Conservation (phyloP, 35 echinoderm and acorn worm species). For the Amphiura filiformis region DNA sequence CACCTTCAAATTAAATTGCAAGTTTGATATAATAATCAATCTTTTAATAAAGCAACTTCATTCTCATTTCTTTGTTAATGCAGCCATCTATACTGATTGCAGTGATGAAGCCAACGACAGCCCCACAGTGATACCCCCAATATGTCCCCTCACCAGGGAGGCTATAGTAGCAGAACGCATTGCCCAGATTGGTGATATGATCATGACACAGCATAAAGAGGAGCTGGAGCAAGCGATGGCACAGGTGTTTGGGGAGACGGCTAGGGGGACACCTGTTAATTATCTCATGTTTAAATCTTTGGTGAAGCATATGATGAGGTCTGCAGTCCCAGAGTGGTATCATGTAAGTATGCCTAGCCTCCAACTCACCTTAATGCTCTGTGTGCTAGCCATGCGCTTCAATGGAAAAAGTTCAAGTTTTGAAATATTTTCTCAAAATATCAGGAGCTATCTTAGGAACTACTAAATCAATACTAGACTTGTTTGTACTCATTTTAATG, state of each 20-base stretch:
- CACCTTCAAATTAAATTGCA: too few relatives aligned
- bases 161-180: slow-evolving; percentile 83
- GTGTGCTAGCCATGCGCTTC: too few relatives aligned
- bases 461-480: too few relatives aligned
- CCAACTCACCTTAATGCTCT: too few relatives aligned
- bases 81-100: too few relatives aligned
- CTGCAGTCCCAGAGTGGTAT: slow-evolving; percentile 78
- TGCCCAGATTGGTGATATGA: slow-evolving; percentile 86
- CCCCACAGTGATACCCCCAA: not conserved
- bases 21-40: too few relatives aligned
- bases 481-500: too few relatives aligned
- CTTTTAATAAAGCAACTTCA: too few relatives aligned
- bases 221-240: slow-evolving; percentile 66
- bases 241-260: slow-evolving; percentile 25
- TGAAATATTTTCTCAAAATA: too few relatives aligned
- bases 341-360: slow-evolving; percentile 84
- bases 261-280: slow-evolving; percentile 40
- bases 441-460: too few relatives aligned
- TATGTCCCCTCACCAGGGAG: slow-evolving; percentile 71
- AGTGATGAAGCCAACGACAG: not conserved
- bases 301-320: slow-evolving; percentile 61
- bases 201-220: slow-evolving; percentile 61
- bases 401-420: too few relatives aligned
- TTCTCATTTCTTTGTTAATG: too few relatives aligned
- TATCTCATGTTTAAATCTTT: slow-evolving; percentile 67